phyloP scores from a whole-genome alignment of 2,888 invertebrate genomes.

The Rotaria sp. region DNA sequence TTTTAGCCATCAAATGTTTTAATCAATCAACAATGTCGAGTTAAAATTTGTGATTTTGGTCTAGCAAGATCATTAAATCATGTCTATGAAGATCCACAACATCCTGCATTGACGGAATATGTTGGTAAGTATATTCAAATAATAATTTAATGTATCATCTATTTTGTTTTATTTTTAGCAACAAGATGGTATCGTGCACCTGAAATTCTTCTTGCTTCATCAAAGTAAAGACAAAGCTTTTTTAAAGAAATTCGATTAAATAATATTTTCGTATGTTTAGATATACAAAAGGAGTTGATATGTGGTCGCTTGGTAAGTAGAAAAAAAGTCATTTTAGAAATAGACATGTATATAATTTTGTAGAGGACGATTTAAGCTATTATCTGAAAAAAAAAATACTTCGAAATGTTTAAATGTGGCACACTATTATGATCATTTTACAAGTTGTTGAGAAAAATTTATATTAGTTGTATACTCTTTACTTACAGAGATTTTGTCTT shows the following conservation, averaged over 20 bases:
- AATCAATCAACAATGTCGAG: conserved; percentile 77
- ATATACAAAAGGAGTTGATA: conserved; percentile 94
- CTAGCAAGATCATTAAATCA: conserved; percentile 81
- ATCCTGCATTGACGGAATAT: conserved; percentile 51
- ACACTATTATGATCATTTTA: too few species aligned
- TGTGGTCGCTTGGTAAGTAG: conserved; percentile 76
- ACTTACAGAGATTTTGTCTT: too few species aligned
- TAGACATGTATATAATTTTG: too few species aligned
- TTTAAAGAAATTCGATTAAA: not conserved
- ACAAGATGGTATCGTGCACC: conserved; percentile 96
- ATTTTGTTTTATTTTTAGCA: conserved; percentile 58
- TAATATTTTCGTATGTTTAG: not conserved
- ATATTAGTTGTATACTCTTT: too few species aligned
- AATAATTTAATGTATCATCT: not conserved
- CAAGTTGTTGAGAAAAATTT: too few species aligned
- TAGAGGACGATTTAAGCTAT: too few species aligned
- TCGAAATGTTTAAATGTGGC: too few species aligned
- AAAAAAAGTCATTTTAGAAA: not conserved
- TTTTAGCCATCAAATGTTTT: conserved; percentile 77
- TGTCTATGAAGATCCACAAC: conserved; percentile 65
- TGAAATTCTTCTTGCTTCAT: conserved; percentile 88
- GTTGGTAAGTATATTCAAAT: not conserved
- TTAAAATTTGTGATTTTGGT: conserved; percentile 94
- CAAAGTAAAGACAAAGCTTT: conserved; percentile 57
- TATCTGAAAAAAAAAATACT: too few species aligned